phyloP scores from a whole-genome alignment of 1,140 invertebrate genomes.

The Penaeus indicus region DNA sequence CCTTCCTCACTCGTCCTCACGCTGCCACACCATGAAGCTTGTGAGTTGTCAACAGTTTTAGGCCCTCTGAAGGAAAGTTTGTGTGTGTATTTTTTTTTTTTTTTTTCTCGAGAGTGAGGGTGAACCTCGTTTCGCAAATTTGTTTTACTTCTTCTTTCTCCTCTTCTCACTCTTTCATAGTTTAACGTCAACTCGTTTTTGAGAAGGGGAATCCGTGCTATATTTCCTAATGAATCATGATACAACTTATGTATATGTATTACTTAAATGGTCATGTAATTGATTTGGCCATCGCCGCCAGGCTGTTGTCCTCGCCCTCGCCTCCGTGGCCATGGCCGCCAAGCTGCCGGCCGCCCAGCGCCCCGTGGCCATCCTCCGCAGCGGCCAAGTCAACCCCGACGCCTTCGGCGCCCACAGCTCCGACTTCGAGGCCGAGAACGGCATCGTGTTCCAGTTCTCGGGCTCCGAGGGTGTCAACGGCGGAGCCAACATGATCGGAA shows the following conservation, averaged over 20 bases:
- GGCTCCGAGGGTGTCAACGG: slow-evolving; percentile 26
- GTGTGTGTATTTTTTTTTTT: too few species aligned
- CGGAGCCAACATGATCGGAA: slow-evolving; percentile 44
- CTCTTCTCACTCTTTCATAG: neutral
- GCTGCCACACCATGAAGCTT: slow-evolving; percentile 33
- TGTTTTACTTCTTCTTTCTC: neutral
- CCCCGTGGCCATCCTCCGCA: slow-evolving; percentile 40
- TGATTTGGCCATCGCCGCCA: neutral
- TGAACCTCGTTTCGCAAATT: neutral
- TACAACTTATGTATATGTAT: too few species aligned
- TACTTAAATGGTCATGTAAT: too few species aligned
- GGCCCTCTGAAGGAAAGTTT: too few species aligned
- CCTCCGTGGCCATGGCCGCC: slow-evolving; percentile 23
- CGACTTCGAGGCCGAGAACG: slow-evolving; percentile 53
- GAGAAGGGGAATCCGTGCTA: too few species aligned
- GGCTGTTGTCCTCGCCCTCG: slow-evolving; percentile 14
- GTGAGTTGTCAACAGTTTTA: neutral
- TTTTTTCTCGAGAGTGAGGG: too few species aligned
- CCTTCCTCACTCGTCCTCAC: neutral
- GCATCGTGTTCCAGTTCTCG: slow-evolving; percentile 39
- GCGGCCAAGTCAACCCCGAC: slow-evolving; percentile 49
- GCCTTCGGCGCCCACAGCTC: slow-evolving; percentile 47
- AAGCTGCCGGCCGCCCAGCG: slow-evolving; percentile 3
- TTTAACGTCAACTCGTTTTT: too few species aligned
- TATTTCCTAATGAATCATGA: too few species aligned